Evolutionary conservation across 2,888 invertebrate species (phyloP), one percentile per base, ranked within the genome.

Genomic region (Drosophila dives): DNA sequence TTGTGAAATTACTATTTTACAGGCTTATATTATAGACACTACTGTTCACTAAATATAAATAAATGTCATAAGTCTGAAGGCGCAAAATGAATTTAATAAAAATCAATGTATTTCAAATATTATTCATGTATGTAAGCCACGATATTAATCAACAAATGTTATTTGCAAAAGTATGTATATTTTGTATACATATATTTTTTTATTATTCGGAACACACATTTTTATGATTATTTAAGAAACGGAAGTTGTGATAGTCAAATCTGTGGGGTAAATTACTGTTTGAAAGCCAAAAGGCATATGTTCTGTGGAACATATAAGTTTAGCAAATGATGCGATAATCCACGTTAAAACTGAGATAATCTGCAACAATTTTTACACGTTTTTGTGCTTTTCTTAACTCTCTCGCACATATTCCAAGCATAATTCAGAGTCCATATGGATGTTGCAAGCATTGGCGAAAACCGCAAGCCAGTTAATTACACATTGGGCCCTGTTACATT

Each of bases 401-500:
- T 58, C 23, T 12, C 12, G 17, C 53, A 34, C 50, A 48, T 23
- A 49, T 55, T 49, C 36, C 54, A n/a, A 20, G 36, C 56, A 42
- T 58, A 26, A 64, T 53, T 66, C 33, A 34, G 45, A 45, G 58
- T 23, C 60, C 34, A 50, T 45, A 48, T 20, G 15, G 17, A 11
- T 49, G 23, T 49, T 40, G 17, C 26, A 4, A 33, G 12, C 33
- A 17, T 23, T n/a, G 12, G 64, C 42, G 54, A 11, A 58, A 68
- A 59, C 71, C 72, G 58, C 76, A 76, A 61, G 66, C 60, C 67
- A 71, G 81, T 87, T 86, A 89, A 86, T 86, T 89, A 88, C 79
- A 69, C 88, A 79, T 77, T 74, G 72, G 72, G 55, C 68, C 59
- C 65, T 82, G 76, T 80, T 83, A 88, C 77, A 80, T 68, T 64